phyloP scores from a whole-genome alignment of 1,140 invertebrate genomes.

The Branchinecta lindahli region DNA sequence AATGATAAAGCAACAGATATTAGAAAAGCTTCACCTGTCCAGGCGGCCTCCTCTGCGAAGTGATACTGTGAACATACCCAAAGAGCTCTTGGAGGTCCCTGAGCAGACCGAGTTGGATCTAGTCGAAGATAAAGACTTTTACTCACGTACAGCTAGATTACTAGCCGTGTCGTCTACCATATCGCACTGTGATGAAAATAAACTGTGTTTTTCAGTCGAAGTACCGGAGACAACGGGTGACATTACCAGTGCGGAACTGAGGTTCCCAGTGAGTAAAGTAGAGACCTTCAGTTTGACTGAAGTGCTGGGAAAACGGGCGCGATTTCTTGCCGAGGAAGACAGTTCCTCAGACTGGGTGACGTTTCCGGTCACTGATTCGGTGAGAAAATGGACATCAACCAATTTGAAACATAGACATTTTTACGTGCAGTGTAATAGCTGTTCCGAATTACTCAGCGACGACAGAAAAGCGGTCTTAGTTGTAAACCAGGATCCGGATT shows the following conservation, averaged over 20 bases:
- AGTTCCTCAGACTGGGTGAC: background rate
- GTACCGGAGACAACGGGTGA: background rate
- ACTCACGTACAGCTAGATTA: background rate
- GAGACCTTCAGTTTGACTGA: background rate
- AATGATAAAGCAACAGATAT: slow-evolving; percentile 61
- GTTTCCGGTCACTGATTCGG: background rate
- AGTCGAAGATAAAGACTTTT: background rate
- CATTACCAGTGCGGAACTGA: background rate
- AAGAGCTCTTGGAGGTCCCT: background rate
- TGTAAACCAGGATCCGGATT: background rate
- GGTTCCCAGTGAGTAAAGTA: background rate
- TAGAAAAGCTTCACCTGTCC: slow-evolving; percentile 54
- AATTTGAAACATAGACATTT: background rate
- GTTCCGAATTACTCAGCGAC: background rate
- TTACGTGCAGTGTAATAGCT: background rate
- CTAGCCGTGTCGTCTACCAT: background rate
- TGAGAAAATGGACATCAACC: background rate
- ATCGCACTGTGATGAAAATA: background rate
- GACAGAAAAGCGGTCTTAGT: background rate
- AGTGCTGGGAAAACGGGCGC: background rate
- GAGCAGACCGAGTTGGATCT: background rate
- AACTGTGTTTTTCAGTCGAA: background rate
- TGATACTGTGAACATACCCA: background rate
- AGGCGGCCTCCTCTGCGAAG: slow-evolving; percentile 43
- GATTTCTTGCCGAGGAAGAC: background rate